Evolutionary conservation across 2,113 vertebrate genomes (phyloP).

Genomic region (Hippocampus barbouri): DNA sequence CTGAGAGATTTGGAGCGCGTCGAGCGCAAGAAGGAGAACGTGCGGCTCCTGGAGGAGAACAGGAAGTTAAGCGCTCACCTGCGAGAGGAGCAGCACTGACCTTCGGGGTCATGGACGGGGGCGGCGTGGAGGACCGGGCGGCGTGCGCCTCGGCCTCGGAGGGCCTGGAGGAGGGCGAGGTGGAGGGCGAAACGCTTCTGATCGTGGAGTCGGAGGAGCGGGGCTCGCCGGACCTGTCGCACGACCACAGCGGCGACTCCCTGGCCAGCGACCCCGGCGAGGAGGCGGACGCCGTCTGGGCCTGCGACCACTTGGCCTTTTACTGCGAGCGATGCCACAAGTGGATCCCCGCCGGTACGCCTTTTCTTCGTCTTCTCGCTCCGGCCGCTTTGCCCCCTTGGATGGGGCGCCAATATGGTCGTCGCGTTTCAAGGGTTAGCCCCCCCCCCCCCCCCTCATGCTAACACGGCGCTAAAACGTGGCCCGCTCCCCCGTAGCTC

Average conservation of each 20-base stretch:
- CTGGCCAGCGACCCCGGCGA: slow-evolving; percentile 91
- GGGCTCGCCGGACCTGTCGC: slow-evolving; percentile 90
- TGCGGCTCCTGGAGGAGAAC: slow-evolving; percentile 83
- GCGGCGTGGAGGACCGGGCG: slow-evolving; percentile 79
- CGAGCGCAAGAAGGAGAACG: slow-evolving; percentile 81
- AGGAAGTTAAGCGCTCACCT: slow-evolving; percentile 78
- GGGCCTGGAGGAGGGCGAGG: slow-evolving; percentile 93
- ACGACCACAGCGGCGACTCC: slow-evolving; percentile 95
- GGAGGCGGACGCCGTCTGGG: slow-evolving; percentile 77
- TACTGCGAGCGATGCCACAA: slow-evolving; percentile 97
- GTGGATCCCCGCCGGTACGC: slow-evolving; percentile 89
- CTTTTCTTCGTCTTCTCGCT: too few relatives aligned
- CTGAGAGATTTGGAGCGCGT: slow-evolving; percentile 84
- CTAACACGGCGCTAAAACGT: neutral
- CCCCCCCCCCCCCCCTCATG: too few relatives aligned
- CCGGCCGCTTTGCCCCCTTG: too few relatives aligned
- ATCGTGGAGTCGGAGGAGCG: slow-evolving; percentile 96
- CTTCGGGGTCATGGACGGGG: slow-evolving; percentile 77
- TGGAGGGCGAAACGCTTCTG: slow-evolving; percentile 93
- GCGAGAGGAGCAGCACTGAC: slow-evolving; percentile 69
- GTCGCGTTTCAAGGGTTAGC: too few relatives aligned
- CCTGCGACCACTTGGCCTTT: slow-evolving; percentile 86
- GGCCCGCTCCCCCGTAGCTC: slow-evolving; percentile 65
- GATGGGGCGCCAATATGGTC: too few relatives aligned
- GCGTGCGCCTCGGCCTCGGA: slow-evolving; percentile 85